Base-by-base conservation (phyloP, 2,797 vertebrate species). In the Schizopygopsis pylzovi region DNA sequence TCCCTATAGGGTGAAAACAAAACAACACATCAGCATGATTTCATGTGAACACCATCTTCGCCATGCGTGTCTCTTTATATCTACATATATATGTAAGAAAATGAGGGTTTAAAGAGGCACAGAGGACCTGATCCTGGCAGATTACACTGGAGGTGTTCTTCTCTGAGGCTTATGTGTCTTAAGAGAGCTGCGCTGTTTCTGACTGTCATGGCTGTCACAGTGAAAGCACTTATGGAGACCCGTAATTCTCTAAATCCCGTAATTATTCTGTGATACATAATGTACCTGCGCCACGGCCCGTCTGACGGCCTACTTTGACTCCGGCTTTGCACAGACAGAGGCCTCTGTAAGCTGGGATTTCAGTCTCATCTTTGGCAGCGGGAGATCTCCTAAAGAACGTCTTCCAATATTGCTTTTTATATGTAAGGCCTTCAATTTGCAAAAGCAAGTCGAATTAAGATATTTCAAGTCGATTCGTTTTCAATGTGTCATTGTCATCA, bases 231-330 rank as follows among this genome's bases (percentile, higher is more conserved):
- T 94, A 95, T 92, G 13, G 72, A 95, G 94, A 93, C 93, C 93
- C 93, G 93, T 95, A 96, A 95, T 95, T 94, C 95, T 87, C 92
- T 92, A 96, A 96, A 96, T 95, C 95, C 95, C 92, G 91, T 95
- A 94, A 96, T 95, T 95, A 95, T 95, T 94, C 93, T 93, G 90
- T 92, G 93, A 94, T 95, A 95, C 93, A 93, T 91, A 91, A 92
- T 92, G 93, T 95, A 95, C 95, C 95, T 95, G 95, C 93, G 91
- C 93, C 92, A 86, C 91, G 90, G 93, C 93, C 95, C 93, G 94
- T 92, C 94, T 92, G 93, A 93, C 92, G 90, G 94, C 94, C 95
- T 93, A 83, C 87, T 78, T 76, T 61, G 78, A 86, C 85, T 78
- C 37, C 22, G 28, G 87, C 87, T 88, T 84, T 86, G 82, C 77